Evolutionary conservation across 2,888 invertebrate genomes (phyloP), one percentile per base, ranked within the genome.

Genomic region (Drosophila barbarae): DNA sequence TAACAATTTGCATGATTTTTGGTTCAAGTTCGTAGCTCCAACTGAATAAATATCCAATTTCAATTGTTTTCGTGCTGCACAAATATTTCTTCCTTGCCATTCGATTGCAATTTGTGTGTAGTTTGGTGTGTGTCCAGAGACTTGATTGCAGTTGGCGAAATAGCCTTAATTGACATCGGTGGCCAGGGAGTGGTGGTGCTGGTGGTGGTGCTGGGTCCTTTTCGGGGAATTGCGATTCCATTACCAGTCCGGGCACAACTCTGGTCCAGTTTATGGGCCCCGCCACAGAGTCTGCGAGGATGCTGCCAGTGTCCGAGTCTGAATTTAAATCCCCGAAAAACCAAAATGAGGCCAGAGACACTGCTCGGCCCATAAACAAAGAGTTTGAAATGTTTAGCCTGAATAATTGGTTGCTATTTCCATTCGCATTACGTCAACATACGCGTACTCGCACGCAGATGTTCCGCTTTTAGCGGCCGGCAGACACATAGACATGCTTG

Each of bases 361-460:
- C 52, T 41, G 70, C 60, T 12, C 12, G 41, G 26, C 30, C 39
- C 54, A 64, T 65, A 66, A 55, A 55, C 65, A 65, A 64, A 46
- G 65, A 65, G 64, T 54, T 68, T 59, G 26, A 61, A 69, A 69
- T 71, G 53, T 71, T 71, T 71, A 56, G 63, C 54, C 50, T 56
- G 53, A 74, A 57, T 77, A 65, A 51, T 67, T 65, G 42, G 50
- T 46, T 51, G 73, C 72, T 83, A 79, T 79, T 79, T 79, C 64
- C 70, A 80, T 70, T 73, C 69, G 70, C 67, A 83, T 79, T 79
- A 83, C 84, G 79, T 79, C 79, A 79, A 73, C 76, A 56, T 41
- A 52, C 49, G 46, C 46, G 46, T 47, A 47, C 46, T 47, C 18
- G 46, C 46, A 32, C 46, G 39, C 56, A 67, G 51, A 64, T 63